Base-by-base conservation (phyloP, 64 coral and sea anemone species). In the Platygyra sinensis region DNA sequence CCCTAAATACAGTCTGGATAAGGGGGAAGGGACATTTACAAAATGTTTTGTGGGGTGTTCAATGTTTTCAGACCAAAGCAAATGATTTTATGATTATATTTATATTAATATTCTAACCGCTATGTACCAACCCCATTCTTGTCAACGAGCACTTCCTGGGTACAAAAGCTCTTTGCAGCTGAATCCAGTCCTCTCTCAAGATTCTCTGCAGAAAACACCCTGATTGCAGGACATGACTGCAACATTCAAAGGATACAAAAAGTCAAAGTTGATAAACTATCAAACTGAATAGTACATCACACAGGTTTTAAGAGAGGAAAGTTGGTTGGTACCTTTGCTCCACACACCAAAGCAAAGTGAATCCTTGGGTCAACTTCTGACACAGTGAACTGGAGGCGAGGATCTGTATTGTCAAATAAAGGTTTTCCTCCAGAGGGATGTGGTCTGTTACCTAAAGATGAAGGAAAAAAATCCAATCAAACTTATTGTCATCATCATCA, bases 301-400 rank as follows among this genome's bases (percentile, higher is more conserved):
- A 57, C 1, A 57, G 54, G 54, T 12, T 8, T 54, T 3, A 46
- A 46, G 42, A 8, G 42, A 46, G 42, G 6, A 46, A 46, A 5
- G 7, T 46, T 27, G 29, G 1, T 27, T 29, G 1, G 10, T 65
- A 98, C 96, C 90, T 98, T 95, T 72, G 96, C 96, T 73, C 96
- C 96, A 95, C 96, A 98, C 29, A 98, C 96, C 16, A 98, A 72
- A 79, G 96, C 96, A 93, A 98, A 98, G 77, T 98, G 96, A 83
- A 98, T 93, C 82, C 96, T 95, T 76, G 96, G 96, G 93, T 98
- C 96, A 31, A 95, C 50, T 32, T 77, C 64, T 72, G 75, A 77
- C 36, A 98, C 67, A 63, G 93, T 71, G 87, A 85, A 83, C 46
- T 87, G 28, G 16, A 84, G 46, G 16, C 93, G 93, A 51, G 91